Conservation (phyloP, 2,113 vertebrate genomes). For the Marmota monax region DNA sequence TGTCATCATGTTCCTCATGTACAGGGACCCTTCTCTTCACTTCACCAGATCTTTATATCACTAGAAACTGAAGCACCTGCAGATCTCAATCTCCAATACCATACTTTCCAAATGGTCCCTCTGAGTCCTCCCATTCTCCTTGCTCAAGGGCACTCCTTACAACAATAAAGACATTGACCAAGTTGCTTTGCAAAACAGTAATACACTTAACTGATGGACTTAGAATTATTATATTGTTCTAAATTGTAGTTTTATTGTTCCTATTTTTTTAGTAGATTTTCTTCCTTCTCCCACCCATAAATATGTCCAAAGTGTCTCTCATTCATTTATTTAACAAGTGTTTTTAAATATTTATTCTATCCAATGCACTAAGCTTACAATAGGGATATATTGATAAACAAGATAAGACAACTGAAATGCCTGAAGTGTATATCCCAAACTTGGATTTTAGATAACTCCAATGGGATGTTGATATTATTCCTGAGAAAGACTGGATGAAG, state of each 20-base stretch:
- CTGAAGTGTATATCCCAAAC: not conserved
- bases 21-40: not conserved
- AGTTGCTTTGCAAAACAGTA: not conserved
- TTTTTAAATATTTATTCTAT: not conserved
- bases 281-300: not conserved
- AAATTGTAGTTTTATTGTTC: not conserved
- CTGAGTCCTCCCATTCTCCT: not conserved
- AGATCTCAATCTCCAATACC: not conserved
- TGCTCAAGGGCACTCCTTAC: not conserved
- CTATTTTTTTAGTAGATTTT: not conserved
- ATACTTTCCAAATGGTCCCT: not conserved
- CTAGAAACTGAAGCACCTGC: not conserved
- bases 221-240: constrained; percentile 11
- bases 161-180: not conserved
- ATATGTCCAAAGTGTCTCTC: not conserved
- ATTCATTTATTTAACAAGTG: not conserved
- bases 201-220: not conserved
- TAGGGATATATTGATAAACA: not conserved
- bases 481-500: not conserved
- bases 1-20: not conserved
- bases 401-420: not conserved
- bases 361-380: not conserved
- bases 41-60: not conserved
- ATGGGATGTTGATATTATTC: not conserved
- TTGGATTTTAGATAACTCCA: not conserved